Evolutionary conservation across 1,140 invertebrate species (phyloP).

Genomic region (Nixonia krombeini): DNA sequence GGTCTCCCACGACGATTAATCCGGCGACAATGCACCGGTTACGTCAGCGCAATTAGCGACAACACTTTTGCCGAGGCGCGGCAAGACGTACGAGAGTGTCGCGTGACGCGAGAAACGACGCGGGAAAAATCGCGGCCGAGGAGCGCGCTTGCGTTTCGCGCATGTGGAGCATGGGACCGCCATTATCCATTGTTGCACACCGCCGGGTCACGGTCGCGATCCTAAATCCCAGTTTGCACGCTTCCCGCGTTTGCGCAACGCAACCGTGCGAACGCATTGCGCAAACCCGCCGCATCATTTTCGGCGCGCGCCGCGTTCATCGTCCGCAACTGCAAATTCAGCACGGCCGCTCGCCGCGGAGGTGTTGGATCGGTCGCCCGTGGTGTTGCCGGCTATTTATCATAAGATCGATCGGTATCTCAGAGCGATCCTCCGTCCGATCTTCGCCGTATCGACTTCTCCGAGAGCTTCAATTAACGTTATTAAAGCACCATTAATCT

Average conservation of each 20-base stretch:
- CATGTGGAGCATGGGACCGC: conserved; percentile 67
- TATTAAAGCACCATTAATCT: conserved; percentile 72
- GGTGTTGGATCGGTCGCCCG: conserved; percentile 67
- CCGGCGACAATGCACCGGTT: conserved; percentile 56
- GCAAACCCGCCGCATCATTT: too few relatives aligned
- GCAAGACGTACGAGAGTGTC: conserved; percentile 31
- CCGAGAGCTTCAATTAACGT: conserved; percentile 72
- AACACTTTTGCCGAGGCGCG: conserved; percentile 53
- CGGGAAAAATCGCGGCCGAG: conserved; percentile 8
- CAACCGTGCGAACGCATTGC: background rate
- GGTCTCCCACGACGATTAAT: conserved; percentile 64
- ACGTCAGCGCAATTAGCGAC: conserved; percentile 64
- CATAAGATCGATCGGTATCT: conserved; percentile 71
- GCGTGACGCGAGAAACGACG: conserved; percentile 35
- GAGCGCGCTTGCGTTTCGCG: conserved; percentile 46
- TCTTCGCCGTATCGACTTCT: conserved; percentile 68
- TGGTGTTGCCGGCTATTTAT: conserved; percentile 71
- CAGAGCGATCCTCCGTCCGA: conserved; percentile 63
- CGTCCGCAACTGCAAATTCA: too few relatives aligned
- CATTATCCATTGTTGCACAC: conserved; percentile 64
- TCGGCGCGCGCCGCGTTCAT: too few relatives aligned
- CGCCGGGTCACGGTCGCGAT: conserved; percentile 57
- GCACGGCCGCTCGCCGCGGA: too few relatives aligned
- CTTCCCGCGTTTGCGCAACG: conserved; percentile 11
- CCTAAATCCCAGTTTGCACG: conserved; percentile 49